Conservation (phyloP, 2,888 invertebrate genomes). For the Pollenia angustigena region DNA sequence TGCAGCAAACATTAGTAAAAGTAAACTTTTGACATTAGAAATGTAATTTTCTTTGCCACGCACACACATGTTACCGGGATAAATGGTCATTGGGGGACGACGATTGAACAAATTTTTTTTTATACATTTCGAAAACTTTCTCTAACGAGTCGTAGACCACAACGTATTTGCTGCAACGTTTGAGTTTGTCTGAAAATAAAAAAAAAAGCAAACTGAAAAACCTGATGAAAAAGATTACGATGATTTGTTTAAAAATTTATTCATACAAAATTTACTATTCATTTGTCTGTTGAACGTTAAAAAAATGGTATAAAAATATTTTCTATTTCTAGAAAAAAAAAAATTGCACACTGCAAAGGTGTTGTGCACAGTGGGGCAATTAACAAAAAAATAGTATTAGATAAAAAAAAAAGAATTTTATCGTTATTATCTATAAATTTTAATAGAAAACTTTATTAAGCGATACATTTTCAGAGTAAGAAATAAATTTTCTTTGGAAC, state of each 20-base stretch:
- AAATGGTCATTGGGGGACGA: slow-evolving; percentile 59
- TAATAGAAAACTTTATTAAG: too few species aligned
- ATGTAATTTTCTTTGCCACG: slow-evolving; percentile 39
- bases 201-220: neutral
- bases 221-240: slow-evolving; percentile 39
- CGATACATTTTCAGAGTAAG: too few species aligned
- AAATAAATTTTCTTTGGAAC: too few species aligned
- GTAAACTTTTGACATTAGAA: slow-evolving; percentile 53
- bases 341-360: neutral
- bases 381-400: too few species aligned
- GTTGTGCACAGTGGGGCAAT: too few species aligned
- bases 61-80: slow-evolving; percentile 20
- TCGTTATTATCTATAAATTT: too few species aligned
- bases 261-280: slow-evolving; percentile 45
- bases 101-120: slow-evolving; percentile 26
- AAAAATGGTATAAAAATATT: neutral
- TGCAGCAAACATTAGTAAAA: slow-evolving; percentile 20
- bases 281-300: slow-evolving; percentile 22
- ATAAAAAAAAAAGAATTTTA: too few species aligned
- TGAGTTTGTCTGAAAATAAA: neutral
- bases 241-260: slow-evolving; percentile 53
- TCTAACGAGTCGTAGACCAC: slow-evolving; percentile 27
- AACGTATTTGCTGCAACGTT: slow-evolving; percentile 33
- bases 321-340: neutral
- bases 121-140: slow-evolving; percentile 10